Conservation (phyloP, 1,140 invertebrate species). For the Trichonephila clavata region DNA sequence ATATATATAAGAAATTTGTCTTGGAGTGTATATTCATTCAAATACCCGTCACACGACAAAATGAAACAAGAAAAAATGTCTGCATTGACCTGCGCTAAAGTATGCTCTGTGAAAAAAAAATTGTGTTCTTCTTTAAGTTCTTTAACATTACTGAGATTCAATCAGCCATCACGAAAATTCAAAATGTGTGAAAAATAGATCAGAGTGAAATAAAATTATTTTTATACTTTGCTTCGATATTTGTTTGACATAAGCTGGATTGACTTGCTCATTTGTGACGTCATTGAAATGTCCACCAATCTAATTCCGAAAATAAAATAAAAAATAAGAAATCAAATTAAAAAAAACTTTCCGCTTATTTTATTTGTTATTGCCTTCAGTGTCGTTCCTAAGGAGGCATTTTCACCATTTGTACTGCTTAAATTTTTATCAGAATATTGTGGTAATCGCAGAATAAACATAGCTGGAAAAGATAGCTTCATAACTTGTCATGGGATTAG, state of each 20-base stretch:
- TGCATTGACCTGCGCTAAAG: too few species aligned
- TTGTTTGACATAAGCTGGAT: not conserved
- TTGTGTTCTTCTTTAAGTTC: too few species aligned
- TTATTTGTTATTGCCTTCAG: not conserved
- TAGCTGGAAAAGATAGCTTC: not conserved
- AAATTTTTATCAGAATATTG: not conserved
- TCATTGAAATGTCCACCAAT: constrained; percentile 17
- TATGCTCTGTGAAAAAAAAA: too few species aligned
- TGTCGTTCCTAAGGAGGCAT: not conserved
- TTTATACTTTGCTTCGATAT: too few species aligned
- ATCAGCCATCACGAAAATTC: too few species aligned
- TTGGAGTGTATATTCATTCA: too few species aligned
- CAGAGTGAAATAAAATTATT: too few species aligned
- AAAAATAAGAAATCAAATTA: not conserved
- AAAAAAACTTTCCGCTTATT: not conserved
- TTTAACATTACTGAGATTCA: too few species aligned
- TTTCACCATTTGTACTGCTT: not conserved
- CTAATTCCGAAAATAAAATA: not conserved
- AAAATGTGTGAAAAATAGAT: too few species aligned
- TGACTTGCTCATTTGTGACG: not conserved
- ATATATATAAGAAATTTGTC: too few species aligned
- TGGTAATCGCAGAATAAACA: not conserved
- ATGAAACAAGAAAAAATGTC: too few species aligned
- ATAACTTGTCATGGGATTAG: not conserved
- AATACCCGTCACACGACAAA: too few species aligned